phyloP scores from a whole-genome alignment of 2,888 invertebrate species.

The Lithophane leautieri region DNA sequence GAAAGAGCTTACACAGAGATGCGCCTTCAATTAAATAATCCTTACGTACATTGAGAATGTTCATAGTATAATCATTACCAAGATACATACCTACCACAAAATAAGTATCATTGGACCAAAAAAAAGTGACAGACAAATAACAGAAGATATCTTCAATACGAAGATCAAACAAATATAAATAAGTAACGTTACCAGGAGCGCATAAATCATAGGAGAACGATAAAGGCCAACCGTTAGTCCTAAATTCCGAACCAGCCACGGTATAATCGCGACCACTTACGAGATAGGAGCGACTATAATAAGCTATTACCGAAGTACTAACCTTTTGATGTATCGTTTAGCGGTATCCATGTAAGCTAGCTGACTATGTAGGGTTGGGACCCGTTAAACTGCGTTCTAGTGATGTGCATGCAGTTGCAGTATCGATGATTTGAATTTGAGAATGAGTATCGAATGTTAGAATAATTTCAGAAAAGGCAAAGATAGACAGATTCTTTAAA shows the following conservation, averaged over 20 bases:
- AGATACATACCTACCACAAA: slow-evolving; percentile 22
- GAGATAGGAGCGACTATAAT: slow-evolving; percentile 74
- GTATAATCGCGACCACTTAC: slow-evolving; percentile 79
- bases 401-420: slow-evolving; percentile 66
- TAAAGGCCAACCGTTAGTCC: slow-evolving; percentile 79
- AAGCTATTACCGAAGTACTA: slow-evolving; percentile 82
- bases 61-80: slow-evolving; percentile 35
- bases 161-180: slow-evolving; percentile 59
- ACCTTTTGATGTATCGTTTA: slow-evolving; percentile 87
- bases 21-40: slow-evolving; percentile 36
- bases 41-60: slow-evolving; percentile 26
- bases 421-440: slow-evolving; percentile 61
- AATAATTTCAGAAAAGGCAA: too few relatives aligned
- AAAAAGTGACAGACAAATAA: slow-evolving; percentile 32
- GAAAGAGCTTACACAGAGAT: not conserved
- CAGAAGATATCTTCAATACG: slow-evolving; percentile 23
- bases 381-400: slow-evolving; percentile 82
- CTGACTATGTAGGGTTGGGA: slow-evolving; percentile 83
- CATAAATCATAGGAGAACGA: slow-evolving; percentile 71
- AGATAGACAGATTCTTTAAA: not conserved
- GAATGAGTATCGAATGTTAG: not conserved
- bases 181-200: slow-evolving; percentile 69
- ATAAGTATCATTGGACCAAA: slow-evolving; percentile 30
- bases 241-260: slow-evolving; percentile 76
- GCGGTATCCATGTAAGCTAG: slow-evolving; percentile 87